phyloP scores from a whole-genome alignment of 1,140 invertebrate genomes.

The Ephestia elutella region DNA sequence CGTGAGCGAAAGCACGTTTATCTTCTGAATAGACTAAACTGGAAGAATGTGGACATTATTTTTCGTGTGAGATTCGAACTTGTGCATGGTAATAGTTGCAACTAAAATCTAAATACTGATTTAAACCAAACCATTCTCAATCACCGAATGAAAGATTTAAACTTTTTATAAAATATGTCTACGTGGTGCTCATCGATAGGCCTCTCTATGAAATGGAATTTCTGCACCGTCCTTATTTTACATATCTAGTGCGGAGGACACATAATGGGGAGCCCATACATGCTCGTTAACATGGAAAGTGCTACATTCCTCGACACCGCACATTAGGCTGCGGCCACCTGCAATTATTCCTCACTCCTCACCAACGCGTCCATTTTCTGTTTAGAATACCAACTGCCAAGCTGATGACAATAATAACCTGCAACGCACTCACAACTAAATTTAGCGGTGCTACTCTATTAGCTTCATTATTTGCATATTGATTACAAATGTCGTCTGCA shows the following conservation, averaged over 20 bases:
- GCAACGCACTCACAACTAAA: neutral
- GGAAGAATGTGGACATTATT: too few species aligned
- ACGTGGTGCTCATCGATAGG: too few species aligned
- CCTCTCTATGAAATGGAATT: neutral
- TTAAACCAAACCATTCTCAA: too few species aligned
- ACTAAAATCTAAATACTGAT: too few species aligned
- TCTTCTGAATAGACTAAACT: too few species aligned
- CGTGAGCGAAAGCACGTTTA: too few species aligned
- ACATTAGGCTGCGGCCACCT: conserved; percentile 37
- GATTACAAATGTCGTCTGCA: neutral
- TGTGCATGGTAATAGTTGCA: too few species aligned
- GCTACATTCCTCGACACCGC: conserved; percentile 42
- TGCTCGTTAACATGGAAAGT: conserved; percentile 46
- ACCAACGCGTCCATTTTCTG: neutral
- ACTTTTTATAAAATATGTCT: too few species aligned
- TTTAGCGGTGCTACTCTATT: neutral
- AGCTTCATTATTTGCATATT: too few species aligned
- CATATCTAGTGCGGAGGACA: conserved; percentile 4
- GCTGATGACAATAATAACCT: neutral
- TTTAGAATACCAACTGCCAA: neutral
- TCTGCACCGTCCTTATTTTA: neutral
- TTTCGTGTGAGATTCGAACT: too few species aligned
- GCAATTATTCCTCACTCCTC: conserved; percentile 28
- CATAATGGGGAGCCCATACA: conserved; percentile 28
- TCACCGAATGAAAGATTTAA: too few species aligned